These are phyloP conservation scores for Haliclona indistincta DNA, from an alignment of 37 sponge, comb jelly and placozoan species.

Conservation along the genomic window DNA sequence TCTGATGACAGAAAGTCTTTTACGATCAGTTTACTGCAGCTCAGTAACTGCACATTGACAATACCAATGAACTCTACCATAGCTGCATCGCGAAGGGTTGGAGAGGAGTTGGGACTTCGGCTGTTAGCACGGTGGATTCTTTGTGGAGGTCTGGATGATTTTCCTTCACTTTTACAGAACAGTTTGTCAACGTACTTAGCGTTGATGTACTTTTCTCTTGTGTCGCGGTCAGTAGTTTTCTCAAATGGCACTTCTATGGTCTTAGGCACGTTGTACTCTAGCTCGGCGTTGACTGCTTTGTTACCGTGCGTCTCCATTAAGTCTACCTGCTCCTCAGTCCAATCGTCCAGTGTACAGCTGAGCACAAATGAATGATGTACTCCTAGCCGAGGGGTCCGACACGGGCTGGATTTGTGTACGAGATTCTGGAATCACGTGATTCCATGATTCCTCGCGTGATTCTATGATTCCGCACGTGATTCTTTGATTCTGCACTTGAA, in stretches of 20 bases:
- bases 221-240: slow-evolving; percentile 65
- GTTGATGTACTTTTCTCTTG: slow-evolving; percentile 68
- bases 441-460: no score
- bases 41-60: slow-evolving; percentile 55
- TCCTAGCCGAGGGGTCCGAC: no score
- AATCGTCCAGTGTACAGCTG: slow-evolving; percentile 67
- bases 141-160: slow-evolving; percentile 46
- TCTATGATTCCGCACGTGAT: no score
- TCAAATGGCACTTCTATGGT: slow-evolving; percentile 74
- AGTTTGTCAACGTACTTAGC: slow-evolving; percentile 76
- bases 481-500: no score
- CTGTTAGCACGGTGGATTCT: slow-evolving; percentile 18
- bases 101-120: background rate
- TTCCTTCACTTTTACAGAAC: slow-evolving; percentile 43
- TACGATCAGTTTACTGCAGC: slow-evolving; percentile 44
- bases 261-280: slow-evolving; percentile 82
- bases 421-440: no score
- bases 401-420: no score
- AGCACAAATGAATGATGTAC: slow-evolving; percentile 79
- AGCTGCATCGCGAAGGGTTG: slow-evolving; percentile 22
- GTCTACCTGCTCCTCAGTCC: slow-evolving; percentile 71
- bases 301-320: slow-evolving; percentile 65
- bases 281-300: slow-evolving; percentile 42
- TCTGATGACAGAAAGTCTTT: slow-evolving; percentile 73
- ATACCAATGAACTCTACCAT: slow-evolving; percentile 86